These are phyloP conservation scores for Corydoras sp. DNA, from an alignment of 2,113 vertebrate genomes.

Conservation along the genomic window DNA sequence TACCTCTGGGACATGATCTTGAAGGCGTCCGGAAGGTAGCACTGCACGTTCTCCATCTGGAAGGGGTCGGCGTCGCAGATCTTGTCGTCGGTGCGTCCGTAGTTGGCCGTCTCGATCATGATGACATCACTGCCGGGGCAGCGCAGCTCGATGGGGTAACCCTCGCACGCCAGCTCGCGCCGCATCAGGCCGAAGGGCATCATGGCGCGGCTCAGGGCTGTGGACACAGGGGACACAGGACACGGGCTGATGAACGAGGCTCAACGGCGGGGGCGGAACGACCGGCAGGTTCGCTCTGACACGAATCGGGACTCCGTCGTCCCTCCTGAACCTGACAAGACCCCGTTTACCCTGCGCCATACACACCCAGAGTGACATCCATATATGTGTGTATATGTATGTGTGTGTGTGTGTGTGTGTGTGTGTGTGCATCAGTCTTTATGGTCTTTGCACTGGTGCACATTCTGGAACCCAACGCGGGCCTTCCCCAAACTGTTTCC, in stretches of 20 bases:
- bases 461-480: too few relatives aligned
- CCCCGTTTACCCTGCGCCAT: too few relatives aligned
- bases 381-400: too few relatives aligned
- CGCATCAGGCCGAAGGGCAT: conserved; percentile 88
- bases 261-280: background rate
- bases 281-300: too few relatives aligned
- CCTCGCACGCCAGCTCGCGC: conserved; percentile 86
- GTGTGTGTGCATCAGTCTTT: too few relatives aligned
- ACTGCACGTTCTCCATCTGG: conserved; percentile 94
- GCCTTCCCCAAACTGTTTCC: too few relatives aligned
- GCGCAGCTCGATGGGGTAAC: conserved; percentile 89
- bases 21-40: conserved; percentile 85
- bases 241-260: too few relatives aligned
- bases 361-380: too few relatives aligned
- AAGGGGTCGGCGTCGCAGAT: conserved; percentile 90
- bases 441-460: too few relatives aligned
- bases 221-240: background rate
- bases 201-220: conserved; percentile 82
- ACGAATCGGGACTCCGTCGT: too few relatives aligned
- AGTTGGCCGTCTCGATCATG: conserved; percentile 92
- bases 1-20: conserved; percentile 95
- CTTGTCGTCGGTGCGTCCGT: conserved; percentile 89
- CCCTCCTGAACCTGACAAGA: too few relatives aligned
- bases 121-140: conserved; percentile 91
- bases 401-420: too few relatives aligned